Conservation (phyloP, 37 sponge, comb jelly and placozoan genomes). For the Theonella swinhoei region DNA sequence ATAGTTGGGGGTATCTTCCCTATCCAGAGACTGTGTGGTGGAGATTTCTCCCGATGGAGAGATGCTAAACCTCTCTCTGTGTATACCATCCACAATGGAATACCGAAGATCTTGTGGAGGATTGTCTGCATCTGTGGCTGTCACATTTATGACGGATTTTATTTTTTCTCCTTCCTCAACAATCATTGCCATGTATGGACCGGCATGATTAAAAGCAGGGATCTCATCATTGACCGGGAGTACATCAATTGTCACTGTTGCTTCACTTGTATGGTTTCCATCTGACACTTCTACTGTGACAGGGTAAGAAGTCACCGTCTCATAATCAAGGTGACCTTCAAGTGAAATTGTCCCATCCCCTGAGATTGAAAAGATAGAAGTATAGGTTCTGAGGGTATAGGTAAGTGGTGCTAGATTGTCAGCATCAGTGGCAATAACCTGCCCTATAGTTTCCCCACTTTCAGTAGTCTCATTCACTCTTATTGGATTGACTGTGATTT, state of each 20-base stretch:
- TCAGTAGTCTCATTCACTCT: not conserved
- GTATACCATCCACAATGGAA: conserved; percentile 45
- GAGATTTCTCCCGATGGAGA: conserved; percentile 34
- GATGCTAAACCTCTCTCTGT: conserved; percentile 23
- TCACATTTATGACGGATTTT: conserved; percentile 4
- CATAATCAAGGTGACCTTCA: conserved; percentile 36
- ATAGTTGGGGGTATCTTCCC: conserved; percentile 52
- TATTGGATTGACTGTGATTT: conserved; percentile 13
- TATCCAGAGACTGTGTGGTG: conserved; percentile 44
- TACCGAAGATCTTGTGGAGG: conserved; percentile 25
- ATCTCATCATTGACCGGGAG: conserved; percentile 56
- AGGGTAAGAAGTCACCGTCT: conserved; percentile 2
- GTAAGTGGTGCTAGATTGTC: conserved; percentile 41
- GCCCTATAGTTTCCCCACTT: not conserved
- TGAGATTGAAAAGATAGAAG: conserved; percentile 30
- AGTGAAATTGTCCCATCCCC: conserved; percentile 25
- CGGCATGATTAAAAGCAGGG: conserved; percentile 11
- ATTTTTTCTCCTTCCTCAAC: conserved; percentile 28
- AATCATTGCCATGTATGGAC: not conserved
- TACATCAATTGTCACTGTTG: conserved; percentile 27
- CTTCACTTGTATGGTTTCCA: not conserved
- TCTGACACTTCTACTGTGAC: conserved; percentile 23
- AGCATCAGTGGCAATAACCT: conserved; percentile 32
- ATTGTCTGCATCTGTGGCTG: conserved; percentile 62
- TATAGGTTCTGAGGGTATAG: not conserved